These are phyloP conservation scores for Dasyornis broadbenti DNA, from an alignment of 2,113 vertebrate genomes.

Conservation along the genomic window DNA sequence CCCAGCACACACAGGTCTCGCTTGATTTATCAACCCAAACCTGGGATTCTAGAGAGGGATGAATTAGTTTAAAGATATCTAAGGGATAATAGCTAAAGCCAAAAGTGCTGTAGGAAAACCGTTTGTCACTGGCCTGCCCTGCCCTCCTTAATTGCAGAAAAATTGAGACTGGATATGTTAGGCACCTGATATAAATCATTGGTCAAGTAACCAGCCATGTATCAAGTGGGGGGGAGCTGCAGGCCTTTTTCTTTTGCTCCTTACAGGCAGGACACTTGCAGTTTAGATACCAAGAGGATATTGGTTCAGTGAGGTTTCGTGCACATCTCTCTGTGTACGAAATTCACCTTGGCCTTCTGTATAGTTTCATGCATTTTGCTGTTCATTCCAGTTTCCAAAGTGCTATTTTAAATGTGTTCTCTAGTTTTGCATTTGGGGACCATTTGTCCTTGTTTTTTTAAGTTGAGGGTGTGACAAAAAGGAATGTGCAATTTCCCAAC, in stretches of 20 bases:
- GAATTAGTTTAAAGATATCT: constrained; percentile 66
- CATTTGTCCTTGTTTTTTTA: neutral
- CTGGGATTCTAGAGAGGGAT: constrained; percentile 42
- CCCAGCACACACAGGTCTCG: constrained; percentile 41
- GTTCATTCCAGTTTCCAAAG: neutral
- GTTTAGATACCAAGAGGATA: neutral
- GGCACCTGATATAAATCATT: constrained; percentile 65
- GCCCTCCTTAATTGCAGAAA: constrained; percentile 69
- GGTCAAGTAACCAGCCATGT: constrained; percentile 44
- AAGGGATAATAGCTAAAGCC: constrained; percentile 50
- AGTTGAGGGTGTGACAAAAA: constrained; percentile 1
- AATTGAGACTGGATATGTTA: constrained; percentile 46
- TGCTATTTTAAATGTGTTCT: neutral
- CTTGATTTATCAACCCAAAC: constrained; percentile 74
- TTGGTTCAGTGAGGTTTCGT: neutral
- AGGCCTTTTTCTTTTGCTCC: neutral
- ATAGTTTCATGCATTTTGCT: neutral
- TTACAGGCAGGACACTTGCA: neutral
- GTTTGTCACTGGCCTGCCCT: constrained; percentile 60
- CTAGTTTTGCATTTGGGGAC: constrained; percentile 3
- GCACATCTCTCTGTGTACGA: neutral
- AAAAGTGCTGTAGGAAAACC: constrained; percentile 50
- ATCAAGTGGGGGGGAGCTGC: constrained; percentile 20
- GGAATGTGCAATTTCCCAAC: neutral
- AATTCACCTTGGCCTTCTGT: neutral